Evolutionary conservation across 2,797 vertebrate genomes (phyloP), one percentile per base, ranked within the genome.

Genomic region (Argya squamiceps): DNA sequence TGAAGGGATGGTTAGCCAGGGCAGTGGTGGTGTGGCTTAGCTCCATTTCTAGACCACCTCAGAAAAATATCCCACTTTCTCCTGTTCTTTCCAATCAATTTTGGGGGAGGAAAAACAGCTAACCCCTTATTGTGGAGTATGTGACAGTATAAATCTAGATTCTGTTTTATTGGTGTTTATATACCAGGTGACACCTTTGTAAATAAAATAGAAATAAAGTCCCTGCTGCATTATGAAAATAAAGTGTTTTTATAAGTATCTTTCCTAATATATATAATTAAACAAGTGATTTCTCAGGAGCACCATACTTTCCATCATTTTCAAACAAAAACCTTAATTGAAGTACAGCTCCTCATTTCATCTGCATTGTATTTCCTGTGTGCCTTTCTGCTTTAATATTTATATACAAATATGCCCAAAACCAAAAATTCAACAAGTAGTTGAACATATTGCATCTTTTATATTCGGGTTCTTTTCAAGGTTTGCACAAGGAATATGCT

Each of bases 241-340:
- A 24, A 67, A 36, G 13, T 64, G 1, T 30, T 88, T 80, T 89
- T 34, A 12, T 19, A 83, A 83, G 6, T 49, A 3, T 39, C n/a
- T 88, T 85, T 10, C 30, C 27, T 65, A 22, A 3, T 82, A 6
- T 4, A 2, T 79, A 3, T 52, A 74, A 73, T 50, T 71, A 52
- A 92, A 53, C 7, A 49, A 65, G 5, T 80, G 37, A 50, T 92
- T 93, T 87, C 36, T 64, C 37, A 84, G 55, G 65, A 94, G 43
- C 23, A 36, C 67, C 1, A 0, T 73, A 13, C 43, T 58, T 83
- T 29, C n/a, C 6, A 10, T 86, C 0, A 39, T 76, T 69, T 84
- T 22, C 69, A 60, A 64, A 23, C 5, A 15, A 85, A 65, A 62
- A 18, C 77, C 64, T 56, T 50, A 56, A 43, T 17, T 78, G 29